phyloP scores from a whole-genome alignment of 92 coral and sea anemone species.

The Actinostola sp. region DNA sequence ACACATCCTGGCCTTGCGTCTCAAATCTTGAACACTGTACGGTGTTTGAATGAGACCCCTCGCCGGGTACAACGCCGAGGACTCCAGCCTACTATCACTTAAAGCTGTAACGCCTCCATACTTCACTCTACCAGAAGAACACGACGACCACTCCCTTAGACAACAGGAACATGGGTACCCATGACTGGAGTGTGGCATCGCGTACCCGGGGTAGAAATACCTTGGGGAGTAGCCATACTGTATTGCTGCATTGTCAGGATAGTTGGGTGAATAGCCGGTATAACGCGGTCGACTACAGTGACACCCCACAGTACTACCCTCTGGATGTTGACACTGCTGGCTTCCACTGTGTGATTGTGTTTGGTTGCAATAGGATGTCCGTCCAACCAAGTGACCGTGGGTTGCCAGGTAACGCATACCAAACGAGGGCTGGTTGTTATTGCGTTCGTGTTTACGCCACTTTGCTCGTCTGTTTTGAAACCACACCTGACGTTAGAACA shows the following conservation, averaged over 20 bases:
- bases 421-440: conserved; percentile 36
- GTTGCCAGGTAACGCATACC: conserved; percentile 43
- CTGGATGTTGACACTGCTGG: conserved; percentile 11
- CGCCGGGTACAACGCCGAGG: conserved; percentile 38
- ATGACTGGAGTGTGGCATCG: conserved; percentile 8
- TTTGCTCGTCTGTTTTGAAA: conserved; percentile 56
- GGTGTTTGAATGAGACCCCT: conserved; percentile 41
- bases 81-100: conserved; percentile 14
- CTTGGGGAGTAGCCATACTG: conserved; percentile 13
- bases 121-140: neutral
- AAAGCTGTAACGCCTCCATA: neutral
- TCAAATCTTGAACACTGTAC: conserved; percentile 31
- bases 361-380: neutral
- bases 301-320: neutral
- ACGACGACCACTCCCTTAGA: neutral
- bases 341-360: conserved; percentile 13
- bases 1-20: conserved; percentile 38
- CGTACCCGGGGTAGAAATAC: conserved; percentile 9
- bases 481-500: conserved; percentile 34
- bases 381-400: conserved; percentile 34
- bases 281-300: conserved; percentile 4
- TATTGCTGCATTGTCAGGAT: neutral
- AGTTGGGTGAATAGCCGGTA: neutral
- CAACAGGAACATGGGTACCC: conserved; percentile 17
- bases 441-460: conserved; percentile 54